A percentile compares a stretch with the other conserved stretches of the same genome.
These are phyloP conservation scores for Tenthredo notha DNA, from an alignment of 2,888 invertebrate genomes.

Conservation along the genomic window DNA sequence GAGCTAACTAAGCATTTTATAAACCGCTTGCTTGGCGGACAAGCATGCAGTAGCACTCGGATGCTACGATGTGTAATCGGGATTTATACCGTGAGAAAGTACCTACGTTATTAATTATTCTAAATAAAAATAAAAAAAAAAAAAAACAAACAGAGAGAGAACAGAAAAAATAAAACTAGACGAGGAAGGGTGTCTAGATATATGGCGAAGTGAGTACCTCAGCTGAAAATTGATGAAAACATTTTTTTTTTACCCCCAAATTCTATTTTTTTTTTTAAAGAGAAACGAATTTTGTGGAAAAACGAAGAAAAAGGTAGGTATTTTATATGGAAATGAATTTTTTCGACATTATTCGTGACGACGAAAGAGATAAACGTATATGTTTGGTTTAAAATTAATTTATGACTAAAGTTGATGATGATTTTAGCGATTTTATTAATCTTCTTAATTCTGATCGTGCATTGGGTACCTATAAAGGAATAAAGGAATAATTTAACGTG, in stretches of 20 bases:
- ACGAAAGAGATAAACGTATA: no score
- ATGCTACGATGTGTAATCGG: not conserved
- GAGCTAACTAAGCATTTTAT: conserved; percentile 21
- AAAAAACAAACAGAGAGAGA: no score
- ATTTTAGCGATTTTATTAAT: not conserved
- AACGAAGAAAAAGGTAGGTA: not conserved
- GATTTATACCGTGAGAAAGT: not conserved
- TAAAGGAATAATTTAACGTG: not conserved
- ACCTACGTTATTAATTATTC: not conserved
- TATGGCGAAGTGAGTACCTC: not conserved
- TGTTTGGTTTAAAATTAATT: not conserved
- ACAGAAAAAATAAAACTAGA: not conserved
- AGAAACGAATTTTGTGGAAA: no score
- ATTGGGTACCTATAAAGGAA: not conserved
- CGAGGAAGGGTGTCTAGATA: not conserved
- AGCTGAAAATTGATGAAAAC: not conserved
- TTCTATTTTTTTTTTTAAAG: no score
- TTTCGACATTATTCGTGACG: not conserved
- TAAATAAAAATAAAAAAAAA: not conserved
- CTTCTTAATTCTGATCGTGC: not conserved
- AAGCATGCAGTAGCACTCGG: not conserved
- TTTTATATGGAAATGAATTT: not conserved
- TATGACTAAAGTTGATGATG: not conserved
- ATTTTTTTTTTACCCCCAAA: not conserved
- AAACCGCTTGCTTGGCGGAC: conserved; percentile 9